These are phyloP conservation scores for Cyprinodon variegatus DNA, from an alignment of 2,113 vertebrate species.

Conservation along the genomic window DNA sequence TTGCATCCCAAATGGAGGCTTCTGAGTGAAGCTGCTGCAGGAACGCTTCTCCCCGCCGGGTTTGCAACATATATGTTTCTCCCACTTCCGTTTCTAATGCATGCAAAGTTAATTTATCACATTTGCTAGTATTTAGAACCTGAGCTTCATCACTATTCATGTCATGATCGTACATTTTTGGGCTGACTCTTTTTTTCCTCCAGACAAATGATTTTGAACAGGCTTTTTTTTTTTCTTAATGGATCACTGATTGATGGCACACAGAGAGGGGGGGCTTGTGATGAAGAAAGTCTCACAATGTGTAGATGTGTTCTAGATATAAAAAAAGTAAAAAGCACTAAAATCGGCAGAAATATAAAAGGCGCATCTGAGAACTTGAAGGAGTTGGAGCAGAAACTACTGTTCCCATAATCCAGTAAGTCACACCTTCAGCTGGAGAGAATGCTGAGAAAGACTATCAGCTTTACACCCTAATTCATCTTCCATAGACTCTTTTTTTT, in stretches of 20 bases:
- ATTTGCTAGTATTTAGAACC: conserved; percentile 45
- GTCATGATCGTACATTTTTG: conserved; percentile 30
- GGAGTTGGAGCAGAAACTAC: conserved; percentile 63
- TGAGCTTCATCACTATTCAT: conserved; percentile 41
- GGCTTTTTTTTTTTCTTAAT: conserved; percentile 11
- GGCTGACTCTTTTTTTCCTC: not conserved
- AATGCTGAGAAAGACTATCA: conserved; percentile 64
- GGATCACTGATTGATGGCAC: conserved; percentile 20
- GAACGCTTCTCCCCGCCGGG: conserved; percentile 70
- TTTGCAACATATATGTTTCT: conserved; percentile 54
- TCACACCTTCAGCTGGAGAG: conserved; percentile 73
- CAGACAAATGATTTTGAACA: conserved; percentile 59
- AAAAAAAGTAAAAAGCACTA: conserved; percentile 35
- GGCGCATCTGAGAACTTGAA: conserved; percentile 54
- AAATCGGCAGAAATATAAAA: conserved; percentile 66
- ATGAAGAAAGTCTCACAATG: conserved; percentile 53
- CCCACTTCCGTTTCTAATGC: conserved; percentile 7
- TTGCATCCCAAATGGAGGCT: conserved; percentile 71
- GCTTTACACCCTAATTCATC: conserved; percentile 72
- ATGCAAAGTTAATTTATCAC: conserved; percentile 51
- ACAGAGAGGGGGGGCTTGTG: conserved; percentile 36
- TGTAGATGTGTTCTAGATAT: conserved; percentile 52
- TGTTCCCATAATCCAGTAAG: conserved; percentile 76
- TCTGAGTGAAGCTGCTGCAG: conserved; percentile 72
- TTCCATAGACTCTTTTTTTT: conserved; percentile 63